These are phyloP conservation scores for Ormyrus rosae DNA, from an alignment of 2,888 invertebrate species.

Conservation along the genomic window DNA sequence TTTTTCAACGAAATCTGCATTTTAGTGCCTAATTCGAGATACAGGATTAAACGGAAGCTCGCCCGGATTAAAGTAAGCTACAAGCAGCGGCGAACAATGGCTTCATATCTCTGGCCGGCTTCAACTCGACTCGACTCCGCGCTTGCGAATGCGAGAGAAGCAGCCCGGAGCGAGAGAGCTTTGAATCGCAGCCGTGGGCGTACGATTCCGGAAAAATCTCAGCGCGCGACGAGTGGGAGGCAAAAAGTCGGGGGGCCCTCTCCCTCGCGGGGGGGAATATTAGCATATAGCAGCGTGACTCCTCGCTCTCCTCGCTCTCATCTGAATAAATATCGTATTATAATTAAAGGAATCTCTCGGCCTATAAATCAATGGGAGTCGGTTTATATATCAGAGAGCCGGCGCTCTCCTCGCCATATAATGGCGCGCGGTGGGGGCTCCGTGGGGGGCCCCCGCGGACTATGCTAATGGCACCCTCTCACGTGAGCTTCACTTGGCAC, in stretches of 20 bases:
- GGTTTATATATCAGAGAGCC: constrained; percentile 75
- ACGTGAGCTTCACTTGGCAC: constrained; percentile 62
- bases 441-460: constrained; percentile 71
- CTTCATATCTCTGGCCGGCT: no score
- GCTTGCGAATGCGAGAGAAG: no score
- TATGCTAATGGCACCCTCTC: constrained; percentile 75
- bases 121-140: no score
- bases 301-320: constrained; percentile 64
- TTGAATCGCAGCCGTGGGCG: neutral
- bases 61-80: no score
- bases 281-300: constrained; percentile 75
- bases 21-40: no score
- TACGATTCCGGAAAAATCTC: neutral
- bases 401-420: constrained; percentile 59
- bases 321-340: constrained; percentile 76
- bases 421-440: constrained; percentile 64
- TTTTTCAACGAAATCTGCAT: no score
- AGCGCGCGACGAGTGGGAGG: constrained; percentile 32
- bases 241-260: constrained; percentile 52
- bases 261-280: constrained; percentile 58
- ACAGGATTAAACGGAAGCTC: no score
- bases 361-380: constrained; percentile 73
- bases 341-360: constrained; percentile 75
- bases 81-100: no score
- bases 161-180: no score